Base-by-base conservation (phyloP, 30 jellyfish, hydroid and myxozoan genomes). In the Nemopilema nomurai region DNA sequence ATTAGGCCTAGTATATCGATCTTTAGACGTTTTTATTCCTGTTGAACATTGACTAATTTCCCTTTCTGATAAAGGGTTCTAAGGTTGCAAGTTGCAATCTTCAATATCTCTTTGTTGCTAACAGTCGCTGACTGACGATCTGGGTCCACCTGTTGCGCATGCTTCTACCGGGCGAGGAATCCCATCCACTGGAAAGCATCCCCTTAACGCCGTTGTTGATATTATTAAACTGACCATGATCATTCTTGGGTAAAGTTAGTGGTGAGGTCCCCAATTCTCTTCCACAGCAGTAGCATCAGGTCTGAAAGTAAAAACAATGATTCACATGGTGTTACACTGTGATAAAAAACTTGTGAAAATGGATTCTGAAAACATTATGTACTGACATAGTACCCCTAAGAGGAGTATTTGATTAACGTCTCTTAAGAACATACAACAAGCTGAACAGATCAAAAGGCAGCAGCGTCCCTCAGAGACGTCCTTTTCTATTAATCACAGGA, bases 1-100 rank as follows among this genome's bases (percentile, higher is more conserved):
- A 74, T 17, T 74, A 74, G 84, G 21, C 84, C 74, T 50, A 74
- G 28, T 18, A 74, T 22, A 22, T 74, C 84, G 28, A 74, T 33
- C 28, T 50, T 33, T 33, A 74, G 22, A 23, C 84, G 69, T 17
- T 74, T 32, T 32, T 17, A 28, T 32, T 74, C 84, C 21, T 21
- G 71, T 33, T 31, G 69, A n/a, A 74, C 84, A 74, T 74, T 74
- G 84, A 25, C 84, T 21, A 74, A 50, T 28, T 50, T 74, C 28
- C 84, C 84, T 74, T 41, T 31, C 29, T 74, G 73, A 74, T 74
- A 41, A 25, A 74, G 84, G 41, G 84, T 74, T 74, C 84, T 74
- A 23, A 41, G 33, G 28, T 74, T 74, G 74, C 84, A 74, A 4
- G 84, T 74, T 33, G 84, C 84, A 18, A 74, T 74, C 28, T 50